Conservation (phyloP, 2,113 vertebrate genomes). For the Laticauda laticaudata region DNA sequence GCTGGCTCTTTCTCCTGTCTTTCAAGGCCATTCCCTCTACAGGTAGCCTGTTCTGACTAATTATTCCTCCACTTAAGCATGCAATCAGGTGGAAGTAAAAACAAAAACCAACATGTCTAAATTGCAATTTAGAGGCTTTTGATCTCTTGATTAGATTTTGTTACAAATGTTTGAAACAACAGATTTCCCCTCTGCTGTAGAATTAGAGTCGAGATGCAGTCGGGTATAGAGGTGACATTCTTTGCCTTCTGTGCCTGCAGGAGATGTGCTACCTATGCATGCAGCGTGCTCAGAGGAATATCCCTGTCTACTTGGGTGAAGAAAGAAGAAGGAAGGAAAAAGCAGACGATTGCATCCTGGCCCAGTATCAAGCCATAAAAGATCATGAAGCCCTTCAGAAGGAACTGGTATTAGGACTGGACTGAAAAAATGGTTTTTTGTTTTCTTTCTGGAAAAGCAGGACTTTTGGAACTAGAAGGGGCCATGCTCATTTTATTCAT, state of each 20-base stretch:
- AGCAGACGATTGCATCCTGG: constrained; percentile 66
- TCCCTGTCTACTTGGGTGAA: constrained; percentile 59
- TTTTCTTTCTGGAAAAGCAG: neutral
- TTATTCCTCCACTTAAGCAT: neutral
- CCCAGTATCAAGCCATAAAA: constrained; percentile 68
- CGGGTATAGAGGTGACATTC: neutral
- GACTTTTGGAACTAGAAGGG: neutral
- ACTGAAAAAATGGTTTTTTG: neutral
- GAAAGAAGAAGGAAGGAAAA: constrained; percentile 67
- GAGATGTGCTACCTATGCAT: constrained; percentile 83
- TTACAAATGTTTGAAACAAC: neutral
- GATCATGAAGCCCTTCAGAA: constrained; percentile 66
- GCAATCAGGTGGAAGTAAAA: neutral
- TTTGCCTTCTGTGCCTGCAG: constrained; percentile 50
- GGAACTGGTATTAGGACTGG: constrained; percentile 62
- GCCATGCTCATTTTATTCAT: neutral
- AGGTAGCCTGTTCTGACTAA: neutral
- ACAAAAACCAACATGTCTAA: neutral
- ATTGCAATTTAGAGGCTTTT: neutral
- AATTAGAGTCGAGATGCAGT: neutral
- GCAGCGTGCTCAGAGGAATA: constrained; percentile 74
- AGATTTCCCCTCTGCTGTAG: neutral
- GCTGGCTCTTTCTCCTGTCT: neutral
- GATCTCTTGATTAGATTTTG: neutral
- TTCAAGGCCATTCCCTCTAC: neutral